Evolutionary conservation across 2,797 vertebrate genomes (phyloP).

Genomic region (Halcyon badia): DNA sequence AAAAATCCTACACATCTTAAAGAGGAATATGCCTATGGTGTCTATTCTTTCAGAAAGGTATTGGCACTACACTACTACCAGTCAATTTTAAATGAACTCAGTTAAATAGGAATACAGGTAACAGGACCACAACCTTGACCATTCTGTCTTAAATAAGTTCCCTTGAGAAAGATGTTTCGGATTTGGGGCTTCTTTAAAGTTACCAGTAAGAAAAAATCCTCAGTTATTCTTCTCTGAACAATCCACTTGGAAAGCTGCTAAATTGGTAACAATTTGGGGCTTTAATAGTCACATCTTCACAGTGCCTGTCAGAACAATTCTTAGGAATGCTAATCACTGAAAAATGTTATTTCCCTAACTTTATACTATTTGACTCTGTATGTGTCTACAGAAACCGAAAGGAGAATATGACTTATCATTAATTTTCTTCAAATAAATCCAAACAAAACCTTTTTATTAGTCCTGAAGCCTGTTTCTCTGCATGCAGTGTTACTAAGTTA

Average conservation of each 20-base stretch:
- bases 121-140: background rate
- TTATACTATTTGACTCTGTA: background rate
- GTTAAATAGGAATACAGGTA: background rate
- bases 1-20: background rate
- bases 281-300: background rate
- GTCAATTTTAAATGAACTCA: background rate
- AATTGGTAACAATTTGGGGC: background rate
- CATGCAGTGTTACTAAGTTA: background rate
- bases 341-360: background rate
- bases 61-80: background rate
- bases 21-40: background rate
- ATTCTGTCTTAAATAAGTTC: background rate
- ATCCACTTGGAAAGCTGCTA: background rate
- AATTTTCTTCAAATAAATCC: background rate
- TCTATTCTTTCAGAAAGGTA: background rate
- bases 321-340: background rate
- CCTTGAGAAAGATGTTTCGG: background rate
- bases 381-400: background rate
- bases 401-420: background rate
- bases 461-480: background rate
- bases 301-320: background rate
- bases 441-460: background rate
- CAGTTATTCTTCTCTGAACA: background rate
- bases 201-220: background rate
- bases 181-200: background rate